These are phyloP conservation scores for Ctenopoma multispine DNA, from an alignment of 2,797 vertebrate genomes.

Conservation along the genomic window DNA sequence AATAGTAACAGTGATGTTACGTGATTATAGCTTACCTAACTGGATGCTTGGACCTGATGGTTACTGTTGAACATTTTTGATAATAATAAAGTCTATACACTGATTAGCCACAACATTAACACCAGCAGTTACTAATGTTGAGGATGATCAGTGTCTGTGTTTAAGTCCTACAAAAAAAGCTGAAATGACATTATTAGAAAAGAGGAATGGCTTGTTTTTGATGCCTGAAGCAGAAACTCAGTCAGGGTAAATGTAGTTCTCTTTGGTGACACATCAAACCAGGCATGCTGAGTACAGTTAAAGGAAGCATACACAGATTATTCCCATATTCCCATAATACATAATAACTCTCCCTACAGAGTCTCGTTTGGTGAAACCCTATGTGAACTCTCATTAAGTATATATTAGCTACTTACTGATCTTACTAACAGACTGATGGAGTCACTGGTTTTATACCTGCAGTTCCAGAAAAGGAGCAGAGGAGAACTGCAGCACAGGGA, in stretches of 20 bases:
- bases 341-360: neutral
- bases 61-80: neutral
- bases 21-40: neutral
- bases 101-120: no score
- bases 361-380: conserved; percentile 1
- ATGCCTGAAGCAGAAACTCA: conserved; percentile 11
- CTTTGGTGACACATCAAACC: conserved; percentile 37
- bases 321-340: neutral
- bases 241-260: neutral
- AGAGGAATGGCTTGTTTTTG: conserved; percentile 20
- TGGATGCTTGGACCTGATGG: neutral
- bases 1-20: neutral
- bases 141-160: neutral
- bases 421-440: neutral
- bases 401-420: conserved; percentile 6
- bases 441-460: neutral
- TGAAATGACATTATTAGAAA: neutral
- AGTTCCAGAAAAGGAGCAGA: neutral
- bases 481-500: conserved; percentile 11
- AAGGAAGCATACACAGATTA: neutral
- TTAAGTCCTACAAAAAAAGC: neutral
- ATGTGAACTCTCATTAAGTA: conserved; percentile 1
- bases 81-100: neutral
- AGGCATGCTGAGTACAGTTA: conserved; percentile 1
- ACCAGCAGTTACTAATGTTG: neutral